Base-by-base conservation (phyloP, 2,888 invertebrate genomes). In the Atethmia centrago region DNA sequence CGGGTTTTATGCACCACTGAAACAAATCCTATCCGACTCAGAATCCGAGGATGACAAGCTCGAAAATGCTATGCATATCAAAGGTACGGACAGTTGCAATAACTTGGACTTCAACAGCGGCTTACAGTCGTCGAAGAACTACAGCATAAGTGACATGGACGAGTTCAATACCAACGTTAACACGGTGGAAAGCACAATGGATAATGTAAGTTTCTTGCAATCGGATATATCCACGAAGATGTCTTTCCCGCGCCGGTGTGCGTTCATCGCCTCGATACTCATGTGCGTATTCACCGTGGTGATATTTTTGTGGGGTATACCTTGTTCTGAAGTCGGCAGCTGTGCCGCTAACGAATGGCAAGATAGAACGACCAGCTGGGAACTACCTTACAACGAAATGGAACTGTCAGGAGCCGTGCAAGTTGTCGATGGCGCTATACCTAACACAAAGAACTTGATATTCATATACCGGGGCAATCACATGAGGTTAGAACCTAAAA, bases 11-110 rank as follows among this genome's bases (percentile, higher is more conserved):
- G 97, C 98, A 88, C 98, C 98, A 73, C 93, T 98, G 88, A 98
- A 98, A 80, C 98, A 98, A 95, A 97, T 97, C 83, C 96, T 98
- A 86, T 97, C 98, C 72, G 98, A 98, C 93, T 98, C 98, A 0
- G 98, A 98, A 88, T 98, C 98, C 0, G 98, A 98, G 88, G 98
- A 98, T 88, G 98, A 98, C 25, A 94, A 93, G 86, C 80, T 94
- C 61, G 93, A 95, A 82, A 92, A 95, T 93, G 93, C 89, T 59
- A 87, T 87, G 77, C 91, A 92, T 69, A 91, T 93, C 74, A 93
- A 93, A 88, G 88, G 90, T 61, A 89, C 93, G 19, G 95, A 94
- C 55, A 94, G 94, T 82, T 95, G 94, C 87, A 95, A 95, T 83
- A 94, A 95, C 83, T 85, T 96, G 89, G 96, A 95, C 80, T 95